Evolutionary conservation across 2,888 invertebrate genomes (phyloP).

Genomic region (Beris morrisii): DNA sequence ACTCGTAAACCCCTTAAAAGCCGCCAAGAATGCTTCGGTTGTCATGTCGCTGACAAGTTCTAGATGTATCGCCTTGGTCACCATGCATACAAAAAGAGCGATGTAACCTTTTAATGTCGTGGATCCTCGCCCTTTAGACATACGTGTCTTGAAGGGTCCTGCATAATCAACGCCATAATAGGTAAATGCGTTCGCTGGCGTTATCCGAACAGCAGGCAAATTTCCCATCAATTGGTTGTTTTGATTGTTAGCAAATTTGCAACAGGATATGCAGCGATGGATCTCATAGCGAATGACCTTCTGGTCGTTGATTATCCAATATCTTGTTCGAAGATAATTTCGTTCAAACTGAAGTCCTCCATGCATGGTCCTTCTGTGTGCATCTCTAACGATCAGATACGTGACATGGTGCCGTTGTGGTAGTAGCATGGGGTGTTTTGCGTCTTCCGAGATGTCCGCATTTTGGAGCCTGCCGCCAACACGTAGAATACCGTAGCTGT

Average conservation of each 20-base stretch:
- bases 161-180: conserved; percentile 41
- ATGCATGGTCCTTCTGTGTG: conserved; percentile 37
- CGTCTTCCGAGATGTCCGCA: not conserved
- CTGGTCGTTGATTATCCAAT: conserved; percentile 40
- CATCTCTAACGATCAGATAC: not conserved
- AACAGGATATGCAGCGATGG: conserved; percentile 36
- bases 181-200: conserved; percentile 37
- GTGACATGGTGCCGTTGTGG: not conserved
- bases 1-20: conserved; percentile 14
- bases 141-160: conserved; percentile 40
- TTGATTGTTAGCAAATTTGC: conserved; percentile 5
- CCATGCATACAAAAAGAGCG: conserved; percentile 13
- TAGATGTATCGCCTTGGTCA: conserved; percentile 21
- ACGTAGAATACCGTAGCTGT: conserved; percentile 4
- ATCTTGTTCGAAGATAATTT: conserved; percentile 37
- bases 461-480: conserved; percentile 15
- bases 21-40: conserved; percentile 23
- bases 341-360: conserved; percentile 39
- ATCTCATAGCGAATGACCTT: conserved; percentile 29
- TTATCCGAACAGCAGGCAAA: conserved; percentile 40
- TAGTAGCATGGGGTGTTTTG: not conserved
- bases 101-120: conserved; percentile 9
- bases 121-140: not conserved
- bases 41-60: conserved; percentile 20
- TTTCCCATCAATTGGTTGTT: conserved; percentile 43